Conservation (phyloP, 1,140 invertebrate species). For the Drosophila pachea region DNA sequence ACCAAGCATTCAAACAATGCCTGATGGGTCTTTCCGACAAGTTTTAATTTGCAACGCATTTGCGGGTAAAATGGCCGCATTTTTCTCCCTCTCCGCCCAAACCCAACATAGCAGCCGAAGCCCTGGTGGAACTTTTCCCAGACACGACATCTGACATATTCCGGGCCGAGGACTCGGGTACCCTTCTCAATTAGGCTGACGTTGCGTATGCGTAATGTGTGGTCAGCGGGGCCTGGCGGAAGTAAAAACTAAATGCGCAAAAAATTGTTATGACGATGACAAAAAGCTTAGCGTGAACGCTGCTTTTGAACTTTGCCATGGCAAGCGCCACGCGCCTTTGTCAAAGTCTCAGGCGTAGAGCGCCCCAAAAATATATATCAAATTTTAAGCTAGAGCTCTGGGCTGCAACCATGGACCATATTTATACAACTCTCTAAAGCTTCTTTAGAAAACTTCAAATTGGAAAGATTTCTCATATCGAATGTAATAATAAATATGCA, state of each 20-base stretch:
- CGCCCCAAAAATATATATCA: too few relatives aligned
- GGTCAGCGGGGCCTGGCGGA: conserved; percentile 28
- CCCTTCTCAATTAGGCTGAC: conserved; percentile 76
- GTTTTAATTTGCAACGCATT: conserved; percentile 44
- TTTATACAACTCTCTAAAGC: too few relatives aligned
- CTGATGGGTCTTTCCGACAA: conserved; percentile 27
- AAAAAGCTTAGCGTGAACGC: conserved; percentile 58
- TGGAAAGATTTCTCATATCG: too few relatives aligned
- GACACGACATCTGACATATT: conserved; percentile 72
- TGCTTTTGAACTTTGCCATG: conserved; percentile 55
- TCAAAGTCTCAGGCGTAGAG: conserved; percentile 17
- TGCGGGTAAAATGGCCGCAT: conserved; percentile 30
- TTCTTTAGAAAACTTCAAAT: too few relatives aligned
- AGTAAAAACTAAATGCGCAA: conserved; percentile 38
- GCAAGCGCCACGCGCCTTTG: conserved; percentile 31
- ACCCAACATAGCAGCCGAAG: conserved; percentile 25
- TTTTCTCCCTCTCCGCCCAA: conserved; percentile 48
- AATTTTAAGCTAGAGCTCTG: neutral
- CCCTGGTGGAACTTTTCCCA: conserved; percentile 31
- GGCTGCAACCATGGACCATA: too few relatives aligned
- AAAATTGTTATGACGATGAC: conserved; percentile 40
- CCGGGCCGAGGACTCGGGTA: conserved; percentile 60
- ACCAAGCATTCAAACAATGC: conserved; percentile 26
- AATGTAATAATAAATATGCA: too few relatives aligned
- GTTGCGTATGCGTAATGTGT: conserved; percentile 68